Evolutionary conservation across 2,888 invertebrate genomes (phyloP).

Genomic region (Polietes domitor): DNA sequence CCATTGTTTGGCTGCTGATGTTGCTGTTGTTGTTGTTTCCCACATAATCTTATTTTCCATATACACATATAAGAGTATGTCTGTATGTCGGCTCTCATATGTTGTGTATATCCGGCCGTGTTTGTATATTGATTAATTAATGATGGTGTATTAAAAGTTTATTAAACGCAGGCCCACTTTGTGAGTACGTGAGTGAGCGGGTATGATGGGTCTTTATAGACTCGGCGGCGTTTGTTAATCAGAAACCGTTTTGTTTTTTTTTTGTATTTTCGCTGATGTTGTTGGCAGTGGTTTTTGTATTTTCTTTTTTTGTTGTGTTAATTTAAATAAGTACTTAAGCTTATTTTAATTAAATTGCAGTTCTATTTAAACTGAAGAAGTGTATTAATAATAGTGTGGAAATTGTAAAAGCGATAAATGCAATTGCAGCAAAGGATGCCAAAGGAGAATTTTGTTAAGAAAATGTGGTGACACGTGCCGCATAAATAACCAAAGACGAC

Average conservation of each 20-base stretch:
- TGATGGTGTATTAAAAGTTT: conserved; percentile 24
- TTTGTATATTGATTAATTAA: conserved; percentile 18
- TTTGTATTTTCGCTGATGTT: not conserved
- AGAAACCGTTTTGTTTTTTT: not conserved
- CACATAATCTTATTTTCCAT: no score
- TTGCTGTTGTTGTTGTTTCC: no score
- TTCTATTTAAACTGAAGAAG: not conserved
- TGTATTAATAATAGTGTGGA: not conserved
- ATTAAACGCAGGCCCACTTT: conserved; percentile 18
- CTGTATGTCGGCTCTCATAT: not conserved
- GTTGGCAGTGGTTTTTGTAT: conserved; percentile 1
- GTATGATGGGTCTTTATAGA: not conserved
- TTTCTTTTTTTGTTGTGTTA: conserved; percentile 44
- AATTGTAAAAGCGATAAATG: no score
- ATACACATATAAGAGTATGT: not conserved
- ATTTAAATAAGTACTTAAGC: conserved; percentile 53
- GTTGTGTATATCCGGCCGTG: not conserved
- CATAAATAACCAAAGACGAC: no score
- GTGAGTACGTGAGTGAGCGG: not conserved
- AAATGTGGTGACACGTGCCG: no score
- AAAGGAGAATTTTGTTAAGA: no score
- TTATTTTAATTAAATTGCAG: conserved; percentile 50
- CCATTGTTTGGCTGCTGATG: no score
- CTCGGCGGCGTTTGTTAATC: conserved; percentile 6
- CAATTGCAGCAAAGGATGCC: no score